phyloP scores from a whole-genome alignment of 2,113 vertebrate genomes.

The Scortum barcoo region DNA sequence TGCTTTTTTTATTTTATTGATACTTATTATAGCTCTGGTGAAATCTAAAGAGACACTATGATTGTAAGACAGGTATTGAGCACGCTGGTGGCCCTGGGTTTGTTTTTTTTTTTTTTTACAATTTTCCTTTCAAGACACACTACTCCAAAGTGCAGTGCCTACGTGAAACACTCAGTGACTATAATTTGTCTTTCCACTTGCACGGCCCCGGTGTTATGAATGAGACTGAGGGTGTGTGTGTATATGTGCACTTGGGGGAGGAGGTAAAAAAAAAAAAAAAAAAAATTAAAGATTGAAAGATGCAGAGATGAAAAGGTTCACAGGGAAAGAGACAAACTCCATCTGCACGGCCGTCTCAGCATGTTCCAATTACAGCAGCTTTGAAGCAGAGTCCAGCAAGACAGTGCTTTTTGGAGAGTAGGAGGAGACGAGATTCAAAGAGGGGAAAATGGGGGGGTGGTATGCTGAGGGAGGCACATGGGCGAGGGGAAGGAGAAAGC shows the following conservation, averaged over 20 bases:
- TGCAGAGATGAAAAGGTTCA: constrained; percentile 62
- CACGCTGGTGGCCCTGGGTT: constrained; percentile 23
- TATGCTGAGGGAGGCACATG: constrained; percentile 8
- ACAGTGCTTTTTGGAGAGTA: constrained; percentile 54
- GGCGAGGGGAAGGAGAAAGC: constrained; percentile 6
- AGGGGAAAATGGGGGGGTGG: constrained; percentile 9
- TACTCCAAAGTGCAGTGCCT: constrained; percentile 8
- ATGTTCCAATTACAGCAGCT: constrained; percentile 78
- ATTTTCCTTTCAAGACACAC: constrained; percentile 38
- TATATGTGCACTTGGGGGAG: not conserved
- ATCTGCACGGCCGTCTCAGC: constrained; percentile 65
- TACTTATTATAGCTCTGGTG: not conserved
- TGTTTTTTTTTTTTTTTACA: constrained; percentile 1
- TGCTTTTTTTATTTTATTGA: not conserved
- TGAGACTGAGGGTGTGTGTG: constrained; percentile 19
- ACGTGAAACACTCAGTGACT: constrained; percentile 34
- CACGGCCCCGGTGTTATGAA: constrained; percentile 29
- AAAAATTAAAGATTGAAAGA: constrained; percentile 54
- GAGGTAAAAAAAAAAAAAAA: constrained; percentile 27
- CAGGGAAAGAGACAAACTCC: constrained; percentile 45
- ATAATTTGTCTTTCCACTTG: constrained; percentile 57
- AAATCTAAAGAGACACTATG: not conserved
- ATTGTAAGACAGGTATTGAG: not conserved
- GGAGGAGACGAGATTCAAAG: constrained; percentile 38
- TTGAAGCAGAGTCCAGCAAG: constrained; percentile 72